A percentile compares a stretch with the other conserved stretches of the same genome.
Conservation (phyloP, 2,113 vertebrate genomes). For the Menura novaehollandiae region DNA sequence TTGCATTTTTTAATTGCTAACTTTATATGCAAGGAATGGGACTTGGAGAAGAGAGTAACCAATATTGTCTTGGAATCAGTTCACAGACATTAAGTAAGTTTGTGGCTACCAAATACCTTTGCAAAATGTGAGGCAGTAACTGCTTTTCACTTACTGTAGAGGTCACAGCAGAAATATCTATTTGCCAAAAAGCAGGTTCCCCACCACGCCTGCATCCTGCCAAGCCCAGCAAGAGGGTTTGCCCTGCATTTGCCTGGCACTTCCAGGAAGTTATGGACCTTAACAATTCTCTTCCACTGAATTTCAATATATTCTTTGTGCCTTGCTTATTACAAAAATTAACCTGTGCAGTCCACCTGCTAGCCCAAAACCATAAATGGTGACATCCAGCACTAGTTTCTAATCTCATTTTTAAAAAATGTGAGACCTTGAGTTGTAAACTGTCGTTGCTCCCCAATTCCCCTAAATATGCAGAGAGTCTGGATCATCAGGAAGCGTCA, state of each 20-base stretch:
- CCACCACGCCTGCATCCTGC: fast-evolving
- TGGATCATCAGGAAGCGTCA: neutral
- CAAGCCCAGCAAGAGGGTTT: neutral
- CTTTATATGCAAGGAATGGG: neutral
- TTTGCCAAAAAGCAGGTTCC: neutral
- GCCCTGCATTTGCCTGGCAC: neutral
- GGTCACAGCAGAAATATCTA: neutral
- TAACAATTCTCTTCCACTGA: neutral
- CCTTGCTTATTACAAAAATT: neutral
- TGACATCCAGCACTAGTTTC: neutral
- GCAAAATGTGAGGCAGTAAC: neutral
- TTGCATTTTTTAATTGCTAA: neutral
- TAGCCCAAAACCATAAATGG: neutral
- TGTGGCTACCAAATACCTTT: neutral
- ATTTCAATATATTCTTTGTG: neutral
- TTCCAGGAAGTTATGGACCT: neutral
- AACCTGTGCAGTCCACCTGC: fast-evolving
- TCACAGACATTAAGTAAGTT: neutral
- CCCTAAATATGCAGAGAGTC: neutral
- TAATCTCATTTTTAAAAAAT: neutral
- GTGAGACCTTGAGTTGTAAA: fast-evolving
- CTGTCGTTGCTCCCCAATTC: neutral
- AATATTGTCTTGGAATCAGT: neutral
- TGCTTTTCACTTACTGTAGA: neutral
- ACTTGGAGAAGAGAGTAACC: neutral